These are phyloP conservation scores for Leucophenga maculata DNA, from an alignment of 2,888 invertebrate species.

Conservation along the genomic window DNA sequence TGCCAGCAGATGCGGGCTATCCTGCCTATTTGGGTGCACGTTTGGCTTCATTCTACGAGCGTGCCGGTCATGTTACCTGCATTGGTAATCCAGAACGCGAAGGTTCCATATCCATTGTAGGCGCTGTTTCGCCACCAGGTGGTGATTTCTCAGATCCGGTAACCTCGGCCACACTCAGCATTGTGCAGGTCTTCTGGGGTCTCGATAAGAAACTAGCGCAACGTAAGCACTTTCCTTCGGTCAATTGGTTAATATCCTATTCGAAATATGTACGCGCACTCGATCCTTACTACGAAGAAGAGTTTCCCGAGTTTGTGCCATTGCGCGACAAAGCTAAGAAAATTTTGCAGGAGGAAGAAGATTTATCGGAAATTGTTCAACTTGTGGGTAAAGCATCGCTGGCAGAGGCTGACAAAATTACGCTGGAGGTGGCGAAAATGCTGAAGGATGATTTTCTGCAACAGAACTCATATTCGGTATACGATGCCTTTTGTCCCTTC, in stretches of 20 bases:
- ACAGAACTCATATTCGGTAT: constrained; percentile 96
- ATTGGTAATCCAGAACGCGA: constrained; percentile 96
- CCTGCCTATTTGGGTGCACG: constrained; percentile 98
- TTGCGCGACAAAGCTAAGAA: constrained; percentile 93
- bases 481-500: constrained; percentile 98
- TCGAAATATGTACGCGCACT: constrained; percentile 97
- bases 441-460: constrained; percentile 99
- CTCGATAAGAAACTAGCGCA: constrained; percentile 98
- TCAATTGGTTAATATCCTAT: constrained; percentile 99
- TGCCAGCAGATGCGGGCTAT: constrained; percentile 98
- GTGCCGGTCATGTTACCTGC: constrained; percentile 96
- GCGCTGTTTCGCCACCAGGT: constrained; percentile 98
- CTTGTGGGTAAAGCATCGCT: constrained; percentile 97
- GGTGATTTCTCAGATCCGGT: constrained; percentile 99
- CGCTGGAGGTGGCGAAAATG: constrained; percentile 95
- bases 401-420: constrained; percentile 98
- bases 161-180: constrained; percentile 96
- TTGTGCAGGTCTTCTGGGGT: constrained; percentile 99
- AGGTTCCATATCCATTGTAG: constrained; percentile 98
- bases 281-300: constrained; percentile 98
- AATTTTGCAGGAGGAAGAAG: constrained; percentile 97
- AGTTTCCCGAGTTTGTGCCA: constrained; percentile 95
- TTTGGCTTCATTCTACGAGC: constrained; percentile 98
- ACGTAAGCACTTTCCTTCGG: constrained; percentile 98
- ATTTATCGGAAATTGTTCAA: constrained; percentile 98